These are phyloP conservation scores for Tetropium fuscum DNA, from an alignment of 2,888 invertebrate species.

Conservation along the genomic window DNA sequence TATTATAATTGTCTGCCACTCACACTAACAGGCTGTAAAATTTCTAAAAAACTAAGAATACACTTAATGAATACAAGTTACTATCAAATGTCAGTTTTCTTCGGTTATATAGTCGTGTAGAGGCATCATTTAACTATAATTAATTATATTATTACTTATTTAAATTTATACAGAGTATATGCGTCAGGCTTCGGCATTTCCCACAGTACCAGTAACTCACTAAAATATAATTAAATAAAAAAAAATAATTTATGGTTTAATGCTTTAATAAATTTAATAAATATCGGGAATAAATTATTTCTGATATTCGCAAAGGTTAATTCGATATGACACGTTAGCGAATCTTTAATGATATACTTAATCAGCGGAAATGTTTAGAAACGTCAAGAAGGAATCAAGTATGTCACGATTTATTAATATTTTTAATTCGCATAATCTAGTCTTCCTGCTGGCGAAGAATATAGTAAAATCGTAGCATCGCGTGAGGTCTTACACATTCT, in stretches of 20 bases:
- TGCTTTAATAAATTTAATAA: not conserved
- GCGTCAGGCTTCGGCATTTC: not conserved
- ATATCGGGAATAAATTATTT: no score
- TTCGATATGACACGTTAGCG: no score
- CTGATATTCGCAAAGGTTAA: no score
- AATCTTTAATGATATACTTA: no score
- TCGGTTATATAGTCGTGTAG: slow-evolving; percentile 25
- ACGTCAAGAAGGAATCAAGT: no score
- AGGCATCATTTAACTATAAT: slow-evolving; percentile 17
- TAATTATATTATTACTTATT: slow-evolving; percentile 15
- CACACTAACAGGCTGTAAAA: slow-evolving; percentile 1
- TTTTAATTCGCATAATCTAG: no score
- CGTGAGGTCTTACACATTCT: no score
- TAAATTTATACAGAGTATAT: slow-evolving; percentile 8
- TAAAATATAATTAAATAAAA: not conserved
- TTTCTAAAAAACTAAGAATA: no score
- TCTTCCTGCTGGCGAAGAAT: no score
- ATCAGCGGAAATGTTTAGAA: no score
- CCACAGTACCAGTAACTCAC: not conserved
- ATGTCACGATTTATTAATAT: no score
- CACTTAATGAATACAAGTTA: slow-evolving; percentile 2
- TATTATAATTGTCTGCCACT: slow-evolving; percentile 22
- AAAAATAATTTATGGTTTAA: not conserved
- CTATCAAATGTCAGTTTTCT: slow-evolving; percentile 27
- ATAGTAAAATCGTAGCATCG: no score